Evolutionary conservation across 1,140 invertebrate genomes (phyloP).

Genomic region (Aphis gossypii): DNA sequence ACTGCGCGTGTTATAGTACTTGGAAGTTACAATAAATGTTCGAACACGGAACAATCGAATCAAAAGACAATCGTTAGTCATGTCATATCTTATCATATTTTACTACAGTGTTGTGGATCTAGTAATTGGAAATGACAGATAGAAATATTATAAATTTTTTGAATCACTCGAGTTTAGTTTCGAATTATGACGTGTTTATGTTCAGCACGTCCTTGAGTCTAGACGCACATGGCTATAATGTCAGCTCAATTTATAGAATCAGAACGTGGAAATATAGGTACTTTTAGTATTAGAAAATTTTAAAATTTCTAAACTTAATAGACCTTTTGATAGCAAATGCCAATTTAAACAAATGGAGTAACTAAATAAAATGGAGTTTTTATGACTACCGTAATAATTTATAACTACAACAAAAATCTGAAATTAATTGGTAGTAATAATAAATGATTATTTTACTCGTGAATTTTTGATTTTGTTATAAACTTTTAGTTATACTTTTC

Average conservation of each 20-base stretch:
- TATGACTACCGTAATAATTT: no score
- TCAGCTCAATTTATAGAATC: background rate
- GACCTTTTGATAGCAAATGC: background rate
- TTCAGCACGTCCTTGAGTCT: background rate
- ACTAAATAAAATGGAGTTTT: no score
- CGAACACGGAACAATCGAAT: background rate
- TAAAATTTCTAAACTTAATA: background rate
- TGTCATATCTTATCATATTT: no score
- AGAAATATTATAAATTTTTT: background rate
- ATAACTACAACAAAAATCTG: no score
- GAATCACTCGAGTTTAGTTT: background rate
- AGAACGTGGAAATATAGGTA: background rate
- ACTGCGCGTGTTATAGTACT: background rate
- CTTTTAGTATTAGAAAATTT: background rate
- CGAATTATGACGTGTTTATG: background rate
- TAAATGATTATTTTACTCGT: no score
- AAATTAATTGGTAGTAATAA: no score
- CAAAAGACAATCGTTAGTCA: background rate
- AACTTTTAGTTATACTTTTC: no score
- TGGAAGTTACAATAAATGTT: background rate
- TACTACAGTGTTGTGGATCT: no score
- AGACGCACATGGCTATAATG: background rate
- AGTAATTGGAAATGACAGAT: no score
- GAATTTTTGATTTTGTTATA: no score
- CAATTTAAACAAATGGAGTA: no score